Evolutionary conservation across 2,888 invertebrate species (phyloP).

Genomic region (Cephus pygmeus): DNA sequence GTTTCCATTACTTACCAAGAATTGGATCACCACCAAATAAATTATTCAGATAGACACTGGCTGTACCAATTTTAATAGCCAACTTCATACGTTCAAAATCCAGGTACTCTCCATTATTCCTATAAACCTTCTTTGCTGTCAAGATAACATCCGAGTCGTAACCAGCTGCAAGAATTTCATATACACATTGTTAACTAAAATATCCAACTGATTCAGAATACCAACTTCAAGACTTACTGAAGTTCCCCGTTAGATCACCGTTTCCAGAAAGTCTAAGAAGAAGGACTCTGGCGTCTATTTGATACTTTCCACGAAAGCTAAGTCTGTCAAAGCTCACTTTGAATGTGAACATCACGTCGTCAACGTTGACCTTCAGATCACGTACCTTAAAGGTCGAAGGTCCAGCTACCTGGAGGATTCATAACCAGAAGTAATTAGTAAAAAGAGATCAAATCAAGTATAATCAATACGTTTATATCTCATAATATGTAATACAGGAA

Average conservation of each 20-base stretch:
- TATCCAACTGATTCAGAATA: background rate
- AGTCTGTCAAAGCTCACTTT: conserved; percentile 71
- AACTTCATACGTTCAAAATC: conserved; percentile 75
- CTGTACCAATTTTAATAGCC: conserved; percentile 71
- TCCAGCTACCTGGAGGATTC: conserved; percentile 47
- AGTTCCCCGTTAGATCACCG: conserved; percentile 75
- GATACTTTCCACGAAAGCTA: conserved; percentile 75
- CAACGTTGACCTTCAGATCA: conserved; percentile 68
- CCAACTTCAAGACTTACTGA: conserved; percentile 69
- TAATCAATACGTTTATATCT: background rate
- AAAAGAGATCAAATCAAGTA: background rate
- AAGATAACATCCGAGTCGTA: conserved; percentile 75
- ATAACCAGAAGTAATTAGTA: background rate
- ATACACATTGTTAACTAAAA: background rate
- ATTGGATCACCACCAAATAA: conserved; percentile 76
- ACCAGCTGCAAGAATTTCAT: conserved; percentile 69
- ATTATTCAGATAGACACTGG: conserved; percentile 73
- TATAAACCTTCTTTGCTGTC: conserved; percentile 70
- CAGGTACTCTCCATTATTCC: conserved; percentile 71
- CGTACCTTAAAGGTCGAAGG: conserved; percentile 55
- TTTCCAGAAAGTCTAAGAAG: conserved; percentile 73
- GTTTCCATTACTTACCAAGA: conserved; percentile 66
- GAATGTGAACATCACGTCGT: conserved; percentile 74
- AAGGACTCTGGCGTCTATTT: conserved; percentile 75
- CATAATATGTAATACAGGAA: background rate